These are phyloP conservation scores for Trematomus bernacchii DNA, from an alignment of 2,797 vertebrate species.

Conservation along the genomic window DNA sequence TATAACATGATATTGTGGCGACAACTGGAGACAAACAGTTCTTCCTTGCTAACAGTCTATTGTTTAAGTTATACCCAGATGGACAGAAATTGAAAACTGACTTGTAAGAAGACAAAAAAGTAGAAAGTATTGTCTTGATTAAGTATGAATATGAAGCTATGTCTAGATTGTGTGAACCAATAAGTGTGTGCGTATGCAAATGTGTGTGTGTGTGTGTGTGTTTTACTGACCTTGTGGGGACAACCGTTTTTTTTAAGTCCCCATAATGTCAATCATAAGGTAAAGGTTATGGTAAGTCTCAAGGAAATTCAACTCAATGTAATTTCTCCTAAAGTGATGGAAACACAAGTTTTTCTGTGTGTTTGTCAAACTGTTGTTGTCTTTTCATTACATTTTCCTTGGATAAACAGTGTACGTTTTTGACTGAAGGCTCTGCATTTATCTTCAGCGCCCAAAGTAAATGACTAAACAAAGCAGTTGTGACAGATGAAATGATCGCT, in stretches of 20 bases:
- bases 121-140: too few species aligned
- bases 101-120: not conserved
- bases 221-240: not conserved
- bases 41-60: not conserved
- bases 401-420: not conserved
- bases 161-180: not conserved
- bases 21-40: too few species aligned
- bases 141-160: too few species aligned
- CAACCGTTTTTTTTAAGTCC: not conserved
- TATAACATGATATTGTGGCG: too few species aligned
- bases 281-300: not conserved
- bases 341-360: not conserved
- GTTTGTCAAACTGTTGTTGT: not conserved
- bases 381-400: not conserved
- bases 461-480: constrained; percentile 34
- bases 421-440: constrained; percentile 14
- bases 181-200: not conserved
- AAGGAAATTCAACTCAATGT: not conserved
- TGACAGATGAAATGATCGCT: constrained; percentile 32
- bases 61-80: not conserved
- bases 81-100: not conserved
- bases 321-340: not conserved
- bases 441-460: constrained; percentile 14
- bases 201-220: not conserved
- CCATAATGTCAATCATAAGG: not conserved